These are phyloP conservation scores for Centropus bengalensis DNA, from an alignment of 2,113 vertebrate genomes.

Conservation along the genomic window DNA sequence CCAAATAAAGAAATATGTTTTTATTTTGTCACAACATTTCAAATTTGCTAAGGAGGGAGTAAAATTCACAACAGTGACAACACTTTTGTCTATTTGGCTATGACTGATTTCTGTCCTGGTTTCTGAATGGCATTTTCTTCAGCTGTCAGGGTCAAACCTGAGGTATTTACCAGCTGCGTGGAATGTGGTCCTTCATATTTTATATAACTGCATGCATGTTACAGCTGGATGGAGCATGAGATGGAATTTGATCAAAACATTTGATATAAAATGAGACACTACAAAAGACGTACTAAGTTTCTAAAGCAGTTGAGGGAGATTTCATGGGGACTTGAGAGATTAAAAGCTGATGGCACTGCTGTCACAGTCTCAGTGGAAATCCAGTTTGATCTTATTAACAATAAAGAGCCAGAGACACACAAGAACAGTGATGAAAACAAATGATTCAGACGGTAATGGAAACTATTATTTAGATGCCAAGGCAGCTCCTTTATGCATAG, in stretches of 20 bases:
- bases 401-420: neutral
- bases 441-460: neutral
- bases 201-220: neutral
- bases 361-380: slow-evolving; percentile 10
- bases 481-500: neutral
- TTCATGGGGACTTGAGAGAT: neutral
- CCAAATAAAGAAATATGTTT: neutral
- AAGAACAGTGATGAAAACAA: neutral
- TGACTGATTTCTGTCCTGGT: neutral
- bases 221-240: neutral
- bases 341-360: neutral
- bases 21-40: slow-evolving; percentile 6
- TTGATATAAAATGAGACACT: neutral
- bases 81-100: neutral
- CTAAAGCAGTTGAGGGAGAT: neutral
- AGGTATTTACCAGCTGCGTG: neutral
- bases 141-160: neutral
- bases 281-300: neutral
- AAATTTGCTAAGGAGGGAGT: neutral
- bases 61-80: neutral
- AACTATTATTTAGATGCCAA: neutral
- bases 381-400: slow-evolving; percentile 37
- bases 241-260: slow-evolving; percentile 19
- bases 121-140: neutral
- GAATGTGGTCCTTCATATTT: neutral